Percentiles rank a stretch among this genome's conserved stretches.
Evolutionary conservation across 2,888 invertebrate genomes (phyloP).

Genomic region (Drosophila villosipedis): DNA sequence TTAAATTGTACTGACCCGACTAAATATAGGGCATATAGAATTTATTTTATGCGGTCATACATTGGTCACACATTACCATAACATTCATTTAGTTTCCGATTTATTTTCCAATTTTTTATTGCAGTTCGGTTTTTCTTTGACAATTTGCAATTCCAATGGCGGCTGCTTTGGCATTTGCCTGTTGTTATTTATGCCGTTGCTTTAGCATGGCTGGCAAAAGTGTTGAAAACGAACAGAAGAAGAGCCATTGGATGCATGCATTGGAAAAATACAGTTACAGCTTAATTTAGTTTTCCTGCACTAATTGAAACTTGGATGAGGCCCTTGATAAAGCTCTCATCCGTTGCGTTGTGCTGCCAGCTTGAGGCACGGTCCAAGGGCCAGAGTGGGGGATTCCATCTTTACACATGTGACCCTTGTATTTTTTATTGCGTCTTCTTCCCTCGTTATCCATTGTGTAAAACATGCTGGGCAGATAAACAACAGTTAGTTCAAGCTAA

Average conservation of each 20-base stretch:
- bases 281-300: constrained; percentile 71
- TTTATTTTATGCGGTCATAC: constrained; percentile 1
- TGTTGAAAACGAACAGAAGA: constrained; percentile 1
- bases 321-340: constrained; percentile 24
- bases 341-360: background rate
- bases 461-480: background rate
- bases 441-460: background rate
- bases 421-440: background rate
- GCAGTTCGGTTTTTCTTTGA: constrained; percentile 18
- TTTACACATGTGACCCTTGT: constrained; percentile 58
- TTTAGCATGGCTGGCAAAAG: constrained; percentile 20
- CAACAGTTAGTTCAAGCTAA: too few relatives aligned
- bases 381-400: constrained; percentile 45
- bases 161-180: constrained; percentile 29
- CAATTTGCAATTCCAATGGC: constrained; percentile 59
- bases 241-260: background rate
- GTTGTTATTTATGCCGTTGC: constrained; percentile 67
- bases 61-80: background rate
- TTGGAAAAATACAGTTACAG: constrained; percentile 45
- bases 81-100: background rate
- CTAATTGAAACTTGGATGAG: constrained; percentile 71
- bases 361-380: background rate
- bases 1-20: background rate
- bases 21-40: constrained; percentile 4
- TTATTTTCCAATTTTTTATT: constrained; percentile 7